Percentiles rank a stretch among this genome's conserved stretches.
phyloP scores from a whole-genome alignment of 2,888 invertebrate genomes.

The Trichopoda pennipes region DNA sequence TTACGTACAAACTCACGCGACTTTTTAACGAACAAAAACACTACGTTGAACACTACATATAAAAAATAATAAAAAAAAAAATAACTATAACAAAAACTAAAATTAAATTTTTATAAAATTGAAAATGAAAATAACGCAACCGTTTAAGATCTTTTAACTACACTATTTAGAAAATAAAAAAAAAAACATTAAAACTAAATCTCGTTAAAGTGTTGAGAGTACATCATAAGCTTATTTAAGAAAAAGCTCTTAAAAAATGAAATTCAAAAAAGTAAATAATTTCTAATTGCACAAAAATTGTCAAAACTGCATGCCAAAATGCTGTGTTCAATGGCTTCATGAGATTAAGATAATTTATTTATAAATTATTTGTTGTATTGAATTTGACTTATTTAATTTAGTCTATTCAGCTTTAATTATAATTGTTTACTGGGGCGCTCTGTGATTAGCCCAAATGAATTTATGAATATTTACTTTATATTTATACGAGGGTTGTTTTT shows the following conservation, averaged over 20 bases:
- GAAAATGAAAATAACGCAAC: slow-evolving; percentile 55
- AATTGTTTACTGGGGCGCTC: too few relatives aligned
- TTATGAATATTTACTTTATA: too few relatives aligned
- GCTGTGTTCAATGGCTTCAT: too few relatives aligned
- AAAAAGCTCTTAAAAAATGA: slow-evolving; percentile 27
- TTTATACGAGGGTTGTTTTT: too few relatives aligned
- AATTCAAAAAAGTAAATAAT: too few relatives aligned
- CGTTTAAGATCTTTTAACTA: slow-evolving; percentile 72
- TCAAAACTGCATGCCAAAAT: too few relatives aligned
- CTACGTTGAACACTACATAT: slow-evolving; percentile 52
- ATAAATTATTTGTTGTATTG: too few relatives aligned
- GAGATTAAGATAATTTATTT: too few relatives aligned
- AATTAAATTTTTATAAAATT: slow-evolving; percentile 52
- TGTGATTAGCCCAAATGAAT: too few relatives aligned
- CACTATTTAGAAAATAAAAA: slow-evolving; percentile 37
- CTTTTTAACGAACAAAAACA: slow-evolving; percentile 65
- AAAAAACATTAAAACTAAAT: slow-evolving; percentile 22
- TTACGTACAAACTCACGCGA: slow-evolving; percentile 65
- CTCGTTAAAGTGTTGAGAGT: slow-evolving; percentile 45
- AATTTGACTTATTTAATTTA: too few relatives aligned
- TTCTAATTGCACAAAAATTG: too few relatives aligned
- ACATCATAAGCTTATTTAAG: slow-evolving; percentile 45
- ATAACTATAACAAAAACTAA: slow-evolving; percentile 37
- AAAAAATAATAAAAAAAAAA: slow-evolving; percentile 30
- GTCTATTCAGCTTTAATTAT: too few relatives aligned